Evolutionary conservation across 2,113 vertebrate genomes (phyloP).

Genomic region (Blennius ocellaris): DNA sequence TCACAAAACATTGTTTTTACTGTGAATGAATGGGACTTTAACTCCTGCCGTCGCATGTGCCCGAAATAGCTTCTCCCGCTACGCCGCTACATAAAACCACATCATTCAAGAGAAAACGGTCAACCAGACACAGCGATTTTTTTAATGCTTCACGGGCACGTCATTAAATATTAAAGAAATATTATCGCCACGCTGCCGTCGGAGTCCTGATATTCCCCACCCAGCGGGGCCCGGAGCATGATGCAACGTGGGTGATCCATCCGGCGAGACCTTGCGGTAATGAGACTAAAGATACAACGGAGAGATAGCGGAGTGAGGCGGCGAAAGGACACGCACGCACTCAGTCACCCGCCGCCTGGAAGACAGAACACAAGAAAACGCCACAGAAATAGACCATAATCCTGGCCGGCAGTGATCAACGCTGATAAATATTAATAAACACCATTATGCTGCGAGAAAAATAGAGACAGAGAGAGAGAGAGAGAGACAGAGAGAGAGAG

Average conservation of each 20-base stretch:
- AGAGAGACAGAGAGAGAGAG: conserved; percentile 15
- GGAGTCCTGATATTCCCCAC: conserved; percentile 30
- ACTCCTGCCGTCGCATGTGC: background rate
- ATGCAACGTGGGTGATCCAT: conserved; percentile 55
- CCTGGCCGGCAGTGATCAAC: conserved; percentile 65
- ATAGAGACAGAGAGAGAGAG: conserved; percentile 12
- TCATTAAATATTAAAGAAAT: conserved; percentile 25
- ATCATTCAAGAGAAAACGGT: background rate
- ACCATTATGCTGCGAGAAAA: conserved; percentile 55
- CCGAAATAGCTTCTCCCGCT: background rate
- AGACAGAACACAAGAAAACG: conserved; percentile 60
- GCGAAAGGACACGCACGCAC: conserved; percentile 23
- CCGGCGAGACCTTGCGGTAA: conserved; percentile 48
- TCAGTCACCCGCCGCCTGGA: conserved; percentile 37
- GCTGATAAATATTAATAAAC: conserved; percentile 75
- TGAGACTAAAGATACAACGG: conserved; percentile 64
- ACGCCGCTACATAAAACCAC: background rate
- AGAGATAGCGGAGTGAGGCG: conserved; percentile 36
- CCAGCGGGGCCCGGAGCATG: conserved; percentile 25
- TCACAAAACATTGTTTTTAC: background rate
- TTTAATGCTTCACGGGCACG: background rate
- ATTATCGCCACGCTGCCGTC: conserved; percentile 8
- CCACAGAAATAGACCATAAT: conserved; percentile 49
- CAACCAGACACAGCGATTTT: too few relatives aligned
- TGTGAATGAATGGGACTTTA: background rate